Evolutionary conservation across 2,797 vertebrate genomes (phyloP), one percentile per base, ranked within the genome.

Genomic region (Miichthys miiuy): DNA sequence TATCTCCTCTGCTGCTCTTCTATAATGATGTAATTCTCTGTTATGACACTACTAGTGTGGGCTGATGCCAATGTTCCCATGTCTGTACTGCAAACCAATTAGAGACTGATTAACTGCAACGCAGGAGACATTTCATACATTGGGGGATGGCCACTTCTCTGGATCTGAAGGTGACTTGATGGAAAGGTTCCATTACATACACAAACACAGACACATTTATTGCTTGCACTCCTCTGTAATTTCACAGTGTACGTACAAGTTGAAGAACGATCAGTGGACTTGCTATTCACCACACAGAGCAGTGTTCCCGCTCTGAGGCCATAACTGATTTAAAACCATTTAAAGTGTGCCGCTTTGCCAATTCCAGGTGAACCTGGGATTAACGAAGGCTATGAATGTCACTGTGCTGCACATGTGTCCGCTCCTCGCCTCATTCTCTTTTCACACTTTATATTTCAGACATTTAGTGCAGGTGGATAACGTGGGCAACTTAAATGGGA

Each of bases 41-140:
- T 70, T 72, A 73, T 72, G 72, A 63, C 78, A 61, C 69, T 72
- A 1, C 30, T n/a, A 79, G 80, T 42, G 25, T 71, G 82, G 67
- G 74, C 51, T 84, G 57, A 56, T 74, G 80, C 81, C 75, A 79
- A 80, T 44, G 51, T 75, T 82, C 63, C 63, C 27, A 52, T 2
- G 18, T 62, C 68, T 30, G 62, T 47, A 63, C 79, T 77, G 87
- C 86, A 84, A 84, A 78, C 82, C 76, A 88, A 90, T 88, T 83
- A 91, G 68, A 82, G 65, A 47, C 83, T 84, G 83, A 89, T 88
- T 80, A 90, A 80, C 73, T 83, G 72, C 83, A 72, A 79, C 20
- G 25, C 54, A 62, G 57, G 63, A 77, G 38, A 77, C 18, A 9
- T 81, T 74, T 68, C 48, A 79, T 54, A 68, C 8, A 48, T 18